phyloP scores from a whole-genome alignment of 2,113 vertebrate genomes.

The Tapirus terrestris region DNA sequence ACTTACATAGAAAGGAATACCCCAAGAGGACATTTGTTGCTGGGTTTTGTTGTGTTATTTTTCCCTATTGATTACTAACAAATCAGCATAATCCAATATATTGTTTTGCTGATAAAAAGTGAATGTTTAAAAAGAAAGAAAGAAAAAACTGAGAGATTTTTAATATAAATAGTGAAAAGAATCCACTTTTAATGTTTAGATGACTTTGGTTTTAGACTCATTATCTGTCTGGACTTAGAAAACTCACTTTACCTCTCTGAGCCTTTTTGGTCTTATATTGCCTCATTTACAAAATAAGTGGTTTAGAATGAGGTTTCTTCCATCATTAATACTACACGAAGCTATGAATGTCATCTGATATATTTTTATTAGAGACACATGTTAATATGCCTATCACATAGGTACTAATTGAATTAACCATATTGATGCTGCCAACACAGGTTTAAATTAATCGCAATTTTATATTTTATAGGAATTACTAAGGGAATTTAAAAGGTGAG shows the following conservation, averaged over 20 bases:
- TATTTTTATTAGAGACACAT: background rate
- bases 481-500: background rate
- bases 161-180: background rate
- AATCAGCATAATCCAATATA: background rate
- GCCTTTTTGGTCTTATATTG: background rate
- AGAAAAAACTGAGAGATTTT: background rate
- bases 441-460: background rate
- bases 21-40: background rate
- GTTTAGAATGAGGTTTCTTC: background rate
- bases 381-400: background rate
- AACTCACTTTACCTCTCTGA: background rate
- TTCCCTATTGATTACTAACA: background rate
- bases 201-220: background rate
- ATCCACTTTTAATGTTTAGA: background rate
- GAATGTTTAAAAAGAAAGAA: background rate
- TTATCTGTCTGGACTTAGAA: background rate
- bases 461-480: background rate
- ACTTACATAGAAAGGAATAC: background rate
- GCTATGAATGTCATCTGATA: background rate
- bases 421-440: background rate
- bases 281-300: background rate
- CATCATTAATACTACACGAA: background rate
- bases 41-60: background rate
- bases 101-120: background rate
- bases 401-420: background rate